Evolutionary conservation across 2,888 invertebrate genomes (phyloP), one percentile per base, ranked within the genome.

Genomic region (Operophtera brumata): DNA sequence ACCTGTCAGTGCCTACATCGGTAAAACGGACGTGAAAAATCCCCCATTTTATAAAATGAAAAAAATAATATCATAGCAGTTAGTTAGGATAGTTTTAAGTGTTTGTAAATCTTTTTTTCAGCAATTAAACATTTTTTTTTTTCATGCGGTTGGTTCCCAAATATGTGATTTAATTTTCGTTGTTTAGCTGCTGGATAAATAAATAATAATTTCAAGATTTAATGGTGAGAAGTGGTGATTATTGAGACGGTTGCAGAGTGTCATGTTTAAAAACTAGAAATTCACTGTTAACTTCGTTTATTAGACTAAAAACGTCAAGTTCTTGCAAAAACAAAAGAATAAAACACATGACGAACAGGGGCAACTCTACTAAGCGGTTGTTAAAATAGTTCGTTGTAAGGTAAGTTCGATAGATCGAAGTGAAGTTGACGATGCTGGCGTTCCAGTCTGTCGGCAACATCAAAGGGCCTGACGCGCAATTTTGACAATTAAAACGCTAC

Each of bases 401-500:
- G 44, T 41, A 45, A 39, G 42, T 59, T 55, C 55, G 55, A 59
- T 59, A 51, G 48, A 59, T 60, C 57, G 54, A 61, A 57, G 59
- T 45, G 36, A 44, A 55, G 30, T 40, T 34, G 51, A 35, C 41
- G 37, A 43, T 54, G 47, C 62, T 58, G 53, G 54, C 42, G 59
- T 54, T 59, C 59, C 45, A 20, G 47, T 11, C 53, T 59, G 78
- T 71, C 86, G 86, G 87, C 80, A 64, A 73, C 69, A 67, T 84
- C 83, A 87, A 87, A 86, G 69, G 62, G 67, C 58, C 65, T 64
- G 67, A 62, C 59, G 78, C 74, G 83, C 82, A 84, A 86, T 88
- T 88, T 86, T 82, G 86, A 86, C 88, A 87, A 89, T 90, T 89
- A 89, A 89, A 89, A 82, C 75, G 79, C 84, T 79, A 75, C 71